phyloP scores from a whole-genome alignment of 2,888 invertebrate species.

The Steinernema scapterisci region DNA sequence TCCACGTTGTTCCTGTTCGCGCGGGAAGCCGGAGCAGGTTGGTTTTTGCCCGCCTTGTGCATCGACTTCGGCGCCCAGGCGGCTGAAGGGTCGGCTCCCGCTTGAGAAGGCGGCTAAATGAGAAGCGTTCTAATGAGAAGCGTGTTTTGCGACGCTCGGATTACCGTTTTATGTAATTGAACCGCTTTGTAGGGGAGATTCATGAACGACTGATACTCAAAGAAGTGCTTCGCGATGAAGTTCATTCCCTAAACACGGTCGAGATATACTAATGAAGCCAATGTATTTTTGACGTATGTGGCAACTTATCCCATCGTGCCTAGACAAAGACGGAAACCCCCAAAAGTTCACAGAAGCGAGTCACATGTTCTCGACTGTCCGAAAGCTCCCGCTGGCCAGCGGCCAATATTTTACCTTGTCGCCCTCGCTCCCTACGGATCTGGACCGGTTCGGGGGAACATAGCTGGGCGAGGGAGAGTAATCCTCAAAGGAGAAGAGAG shows the following conservation, averaged over 20 bases:
- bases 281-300: constrained; percentile 36
- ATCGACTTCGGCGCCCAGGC: constrained; percentile 63
- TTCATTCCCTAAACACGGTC: constrained; percentile 62
- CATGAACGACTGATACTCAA: constrained; percentile 66
- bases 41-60: constrained; percentile 55
- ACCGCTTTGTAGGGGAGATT: constrained; percentile 67
- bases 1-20: constrained; percentile 55
- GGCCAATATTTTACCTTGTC: constrained; percentile 4
- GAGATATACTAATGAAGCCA: constrained; percentile 8
- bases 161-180: constrained; percentile 64
- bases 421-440: constrained; percentile 16
- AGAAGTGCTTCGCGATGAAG: constrained; percentile 67
- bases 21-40: constrained; percentile 61
- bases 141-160: constrained; percentile 25
- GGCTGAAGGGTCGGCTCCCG: constrained; percentile 64
- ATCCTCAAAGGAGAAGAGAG: constrained; percentile 26
- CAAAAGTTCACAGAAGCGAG: no score
- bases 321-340: no score
- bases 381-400: no score
- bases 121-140: background rate
- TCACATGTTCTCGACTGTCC: no score
- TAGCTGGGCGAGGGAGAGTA: constrained; percentile 3
- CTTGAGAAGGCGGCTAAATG: constrained; percentile 62
- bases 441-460: background rate
- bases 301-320: no score